These are phyloP conservation scores for Psittacus erithacus DNA, from an alignment of 2,113 vertebrate species.

Conservation along the genomic window DNA sequence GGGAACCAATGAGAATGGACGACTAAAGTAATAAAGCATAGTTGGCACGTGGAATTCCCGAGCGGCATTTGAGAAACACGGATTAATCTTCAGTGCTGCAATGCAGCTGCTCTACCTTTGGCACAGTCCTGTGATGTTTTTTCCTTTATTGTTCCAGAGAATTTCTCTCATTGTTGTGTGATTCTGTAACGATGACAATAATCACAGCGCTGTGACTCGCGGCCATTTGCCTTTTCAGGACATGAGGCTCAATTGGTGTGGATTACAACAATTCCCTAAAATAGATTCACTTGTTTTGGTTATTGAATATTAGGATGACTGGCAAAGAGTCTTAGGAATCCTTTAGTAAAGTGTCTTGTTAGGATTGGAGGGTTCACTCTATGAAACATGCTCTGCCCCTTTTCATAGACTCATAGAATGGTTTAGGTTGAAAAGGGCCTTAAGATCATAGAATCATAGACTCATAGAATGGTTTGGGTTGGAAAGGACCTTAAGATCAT, in stretches of 20 bases:
- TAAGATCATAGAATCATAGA: background rate
- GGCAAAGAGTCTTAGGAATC: background rate
- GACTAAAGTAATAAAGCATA: background rate
- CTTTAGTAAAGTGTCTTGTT: background rate
- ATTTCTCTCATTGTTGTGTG: background rate
- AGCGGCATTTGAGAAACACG: background rate
- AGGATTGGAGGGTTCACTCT: rapidly evolving
- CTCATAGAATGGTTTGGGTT: background rate
- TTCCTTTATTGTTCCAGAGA: background rate
- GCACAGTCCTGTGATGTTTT: background rate
- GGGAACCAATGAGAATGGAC: background rate
- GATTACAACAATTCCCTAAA: background rate
- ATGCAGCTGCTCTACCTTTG: constrained; percentile 9
- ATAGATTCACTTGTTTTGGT: background rate
- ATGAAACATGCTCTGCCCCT: background rate
- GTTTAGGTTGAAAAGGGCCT: background rate
- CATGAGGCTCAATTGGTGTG: background rate
- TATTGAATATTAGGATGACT: background rate
- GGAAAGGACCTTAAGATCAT: background rate
- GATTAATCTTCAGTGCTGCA: background rate
- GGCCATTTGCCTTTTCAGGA: background rate
- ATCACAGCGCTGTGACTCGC: background rate
- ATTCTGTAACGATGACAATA: background rate
- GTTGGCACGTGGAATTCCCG: background rate
- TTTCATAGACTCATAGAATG: background rate